Conservation (phyloP, 2,797 vertebrate species). For the Periophthalmus magnuspinnatus region DNA sequence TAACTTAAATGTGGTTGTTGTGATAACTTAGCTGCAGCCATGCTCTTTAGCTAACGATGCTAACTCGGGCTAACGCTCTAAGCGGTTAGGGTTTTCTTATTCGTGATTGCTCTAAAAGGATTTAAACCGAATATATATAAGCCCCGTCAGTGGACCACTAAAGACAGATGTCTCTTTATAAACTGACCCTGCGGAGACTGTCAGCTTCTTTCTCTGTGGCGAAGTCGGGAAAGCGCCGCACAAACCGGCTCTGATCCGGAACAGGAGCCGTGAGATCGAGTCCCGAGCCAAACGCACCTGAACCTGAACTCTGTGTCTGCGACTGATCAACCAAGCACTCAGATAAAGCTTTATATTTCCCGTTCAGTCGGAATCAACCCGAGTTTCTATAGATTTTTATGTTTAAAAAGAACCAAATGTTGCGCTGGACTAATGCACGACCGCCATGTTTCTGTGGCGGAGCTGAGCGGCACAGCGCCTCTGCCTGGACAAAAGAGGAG, state of each 20-base stretch:
- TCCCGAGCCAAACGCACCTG: slow-evolving; percentile 29
- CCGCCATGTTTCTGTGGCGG: slow-evolving; percentile 55
- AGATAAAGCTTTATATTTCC: not conserved
- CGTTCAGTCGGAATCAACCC: rapidly evolving
- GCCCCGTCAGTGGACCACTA: rapidly evolving
- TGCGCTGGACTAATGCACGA: slow-evolving; percentile 22
- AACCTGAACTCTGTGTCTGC: rapidly evolving
- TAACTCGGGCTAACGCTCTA: slow-evolving; percentile 57
- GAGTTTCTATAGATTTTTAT: not conserved
- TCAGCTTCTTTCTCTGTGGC: slow-evolving; percentile 47
- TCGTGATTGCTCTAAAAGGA: not conserved
- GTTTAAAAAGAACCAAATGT: slow-evolving; percentile 12
- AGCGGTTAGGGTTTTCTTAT: not conserved
- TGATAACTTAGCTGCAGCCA: slow-evolving; percentile 3
- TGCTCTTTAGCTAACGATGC: slow-evolving; percentile 42
- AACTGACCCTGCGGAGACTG: rapidly evolving
- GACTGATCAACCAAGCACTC: rapidly evolving
- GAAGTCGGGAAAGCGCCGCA: slow-evolving; percentile 34
- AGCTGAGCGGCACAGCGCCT: slow-evolving; percentile 35
- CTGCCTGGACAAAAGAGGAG: slow-evolving; percentile 4
- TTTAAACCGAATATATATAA: not conserved
- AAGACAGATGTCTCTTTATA: slow-evolving; percentile 7
- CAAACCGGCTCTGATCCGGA: slow-evolving; percentile 1
- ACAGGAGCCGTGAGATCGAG: slow-evolving; percentile 50
- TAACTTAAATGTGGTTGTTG: not conserved